Evolutionary conservation across 2,797 vertebrate species (phyloP), one percentile per base, ranked within the genome.

Genomic region (Triplophysa yarkandensis): DNA sequence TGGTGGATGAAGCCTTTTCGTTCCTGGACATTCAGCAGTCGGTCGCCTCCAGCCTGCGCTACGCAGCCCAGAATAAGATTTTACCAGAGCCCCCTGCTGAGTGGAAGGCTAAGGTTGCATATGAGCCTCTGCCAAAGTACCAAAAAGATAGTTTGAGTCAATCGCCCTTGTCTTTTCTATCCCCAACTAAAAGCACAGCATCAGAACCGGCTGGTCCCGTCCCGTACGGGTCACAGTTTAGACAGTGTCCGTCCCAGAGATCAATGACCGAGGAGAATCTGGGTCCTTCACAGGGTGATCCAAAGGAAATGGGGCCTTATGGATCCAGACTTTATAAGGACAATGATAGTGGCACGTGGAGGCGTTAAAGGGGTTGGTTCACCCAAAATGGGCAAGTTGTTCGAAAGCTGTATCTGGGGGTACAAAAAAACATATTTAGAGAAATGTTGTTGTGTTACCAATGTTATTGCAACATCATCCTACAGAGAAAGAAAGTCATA

Each of bases 1-100:
- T 96, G 4, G 94, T 96, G 81, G 96, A 98, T 79, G 96, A 96
- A 70, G 95, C 95, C 32, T 98, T 98, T 67, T 68, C 80, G 46
- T 85, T 89, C 76, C 94, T 93, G 80, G 89, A 81, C 77, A 91
- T 96, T 72, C 92, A 95, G 82, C 93, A 96, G 74, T 93, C 91
- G 64, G 87, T 98, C 1, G 93, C 89, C 71, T 90, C 93, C 16
- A 95, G 92, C 0, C 86, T 99, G 54, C 88, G 86, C 25, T 92
- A 89, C 34, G 96, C 95, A 8, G 97, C 96, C 36, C 90, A 90
- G 74, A 94, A 94, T 80, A 98, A 97, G 88, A 87, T 86, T 0
- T 85, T 95, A 58, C 94, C 93, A 0, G 92, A 92, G 60, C 90
- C 91, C 0, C 91, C 93, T 0, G 86, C 86, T 2, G 92, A 93